phyloP scores from a whole-genome alignment of 2,888 invertebrate genomes.

The Venustoraphidia nigricollis region DNA sequence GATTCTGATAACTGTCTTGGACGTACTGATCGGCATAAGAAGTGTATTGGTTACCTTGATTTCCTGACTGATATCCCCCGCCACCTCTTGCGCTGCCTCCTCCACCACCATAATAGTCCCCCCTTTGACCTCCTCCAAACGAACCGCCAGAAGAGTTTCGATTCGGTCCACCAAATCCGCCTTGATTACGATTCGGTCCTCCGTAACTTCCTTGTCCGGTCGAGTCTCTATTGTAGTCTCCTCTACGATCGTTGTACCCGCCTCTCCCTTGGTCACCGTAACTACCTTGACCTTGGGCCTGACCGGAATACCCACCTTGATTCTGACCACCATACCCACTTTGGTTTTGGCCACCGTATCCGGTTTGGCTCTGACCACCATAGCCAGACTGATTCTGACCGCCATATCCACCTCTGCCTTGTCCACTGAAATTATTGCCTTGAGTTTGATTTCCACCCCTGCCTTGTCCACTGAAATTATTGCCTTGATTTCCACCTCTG shows the following conservation, averaged over 20 bases:
- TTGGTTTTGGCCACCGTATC: neutral
- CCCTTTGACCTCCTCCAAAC: neutral
- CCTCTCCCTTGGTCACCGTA: conserved; percentile 8
- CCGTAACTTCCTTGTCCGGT: conserved; percentile 5
- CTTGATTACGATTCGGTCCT: conserved; percentile 10
- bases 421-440: conserved; percentile 20
- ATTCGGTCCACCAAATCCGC: conserved; percentile 2
- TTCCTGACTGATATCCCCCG: conserved; percentile 10
- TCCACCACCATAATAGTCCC: neutral
- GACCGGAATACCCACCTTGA: conserved; percentile 13
- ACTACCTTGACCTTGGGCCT: conserved; percentile 15
- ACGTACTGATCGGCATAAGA: conserved; percentile 29
- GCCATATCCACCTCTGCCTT: conserved; percentile 14
- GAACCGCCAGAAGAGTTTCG: too few species aligned
- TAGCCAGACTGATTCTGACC: neutral
- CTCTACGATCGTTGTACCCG: neutral
- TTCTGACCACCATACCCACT: conserved; percentile 1
- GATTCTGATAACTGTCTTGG: conserved; percentile 26
- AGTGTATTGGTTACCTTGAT: conserved; percentile 4
- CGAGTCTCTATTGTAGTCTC: conserved; percentile 3
- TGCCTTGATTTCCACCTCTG: conserved; percentile 16
- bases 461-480: conserved; percentile 21
- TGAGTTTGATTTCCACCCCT: conserved; percentile 10
- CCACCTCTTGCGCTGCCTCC: conserved; percentile 13
- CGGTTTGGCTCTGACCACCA: neutral